These are phyloP conservation scores for Teleogryllus oceanicus DNA, from an alignment of 2,888 invertebrate species.

Conservation along the genomic window DNA sequence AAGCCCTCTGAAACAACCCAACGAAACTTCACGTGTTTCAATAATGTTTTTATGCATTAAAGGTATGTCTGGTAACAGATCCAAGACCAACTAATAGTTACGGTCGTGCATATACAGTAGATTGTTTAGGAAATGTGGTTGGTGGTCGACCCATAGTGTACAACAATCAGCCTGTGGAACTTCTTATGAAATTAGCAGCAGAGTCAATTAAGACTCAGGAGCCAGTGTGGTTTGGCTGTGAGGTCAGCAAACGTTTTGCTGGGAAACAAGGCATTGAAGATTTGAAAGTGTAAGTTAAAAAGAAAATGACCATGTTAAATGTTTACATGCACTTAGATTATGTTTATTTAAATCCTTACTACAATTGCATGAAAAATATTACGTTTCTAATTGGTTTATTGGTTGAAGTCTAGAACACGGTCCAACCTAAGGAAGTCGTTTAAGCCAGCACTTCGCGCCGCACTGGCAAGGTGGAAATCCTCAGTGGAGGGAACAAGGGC, in stretches of 20 bases:
- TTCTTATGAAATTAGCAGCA: constrained; percentile 68
- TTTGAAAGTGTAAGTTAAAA: constrained; percentile 61
- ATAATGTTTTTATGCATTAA: constrained; percentile 35
- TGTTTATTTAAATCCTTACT: too few species aligned
- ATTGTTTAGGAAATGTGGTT: constrained; percentile 83
- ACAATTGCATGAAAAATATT: too few species aligned
- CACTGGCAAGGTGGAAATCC: too few species aligned
- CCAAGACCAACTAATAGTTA: constrained; percentile 77
- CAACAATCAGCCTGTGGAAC: constrained; percentile 81
- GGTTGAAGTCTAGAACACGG: too few species aligned
- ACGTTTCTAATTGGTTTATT: too few species aligned
- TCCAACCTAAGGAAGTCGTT: too few species aligned
- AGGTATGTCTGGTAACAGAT: constrained; percentile 84
- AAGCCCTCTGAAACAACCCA: too few species aligned
- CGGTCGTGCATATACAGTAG: constrained; percentile 76
- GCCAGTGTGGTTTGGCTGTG: constrained; percentile 91
- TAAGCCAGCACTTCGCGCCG: too few species aligned
- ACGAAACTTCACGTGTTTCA: too few species aligned
- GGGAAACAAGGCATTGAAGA: constrained; percentile 76
- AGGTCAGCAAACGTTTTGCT: constrained; percentile 76
- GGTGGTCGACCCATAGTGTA: constrained; percentile 76
- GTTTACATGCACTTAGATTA: too few species aligned
- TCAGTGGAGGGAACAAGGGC: too few species aligned
- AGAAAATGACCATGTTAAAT: too few species aligned
- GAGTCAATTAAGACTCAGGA: constrained; percentile 76